Percentiles rank a stretch among this genome's conserved stretches.
These are phyloP conservation scores for Xylota sylvarum DNA, from an alignment of 2,888 invertebrate genomes.

Conservation along the genomic window DNA sequence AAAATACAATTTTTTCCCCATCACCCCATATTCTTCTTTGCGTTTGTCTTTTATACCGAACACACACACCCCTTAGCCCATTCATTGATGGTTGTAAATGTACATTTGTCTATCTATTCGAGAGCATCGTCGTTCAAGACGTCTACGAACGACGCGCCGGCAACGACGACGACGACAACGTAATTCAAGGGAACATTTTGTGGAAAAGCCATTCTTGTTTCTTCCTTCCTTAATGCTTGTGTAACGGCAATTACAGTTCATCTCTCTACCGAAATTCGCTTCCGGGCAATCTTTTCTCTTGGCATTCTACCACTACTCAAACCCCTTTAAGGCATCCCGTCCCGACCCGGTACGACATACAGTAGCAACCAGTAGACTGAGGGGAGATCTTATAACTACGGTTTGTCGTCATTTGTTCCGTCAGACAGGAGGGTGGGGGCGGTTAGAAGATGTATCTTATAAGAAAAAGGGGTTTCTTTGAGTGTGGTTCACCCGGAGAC, in stretches of 20 bases:
- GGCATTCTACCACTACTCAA: conserved; percentile 52
- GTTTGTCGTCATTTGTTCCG: conserved; percentile 26
- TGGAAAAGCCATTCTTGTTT: conserved; percentile 75
- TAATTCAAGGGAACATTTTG: conserved; percentile 73
- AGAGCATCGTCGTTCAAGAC: conserved; percentile 50
- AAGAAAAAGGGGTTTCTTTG: conserved; percentile 43
- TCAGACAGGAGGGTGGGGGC: background rate
- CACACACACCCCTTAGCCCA: background rate
- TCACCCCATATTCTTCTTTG: conserved; percentile 1
- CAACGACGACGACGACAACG: conserved; percentile 51
- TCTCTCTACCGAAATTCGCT: conserved; percentile 73
- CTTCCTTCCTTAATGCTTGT: conserved; percentile 76
- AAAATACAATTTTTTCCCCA: conserved; percentile 43
- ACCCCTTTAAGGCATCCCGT: conserved; percentile 12
- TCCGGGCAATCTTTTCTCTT: conserved; percentile 77
- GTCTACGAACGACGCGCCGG: conserved; percentile 26
- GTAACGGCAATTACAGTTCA: conserved; percentile 77
- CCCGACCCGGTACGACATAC: background rate
- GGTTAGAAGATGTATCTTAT: conserved; percentile 8
- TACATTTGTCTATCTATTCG: conserved; percentile 50
- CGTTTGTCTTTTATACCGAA: background rate
- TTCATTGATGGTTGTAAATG: conserved; percentile 53
- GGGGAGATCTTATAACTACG: conserved; percentile 27
- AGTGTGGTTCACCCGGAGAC: conserved; percentile 51
- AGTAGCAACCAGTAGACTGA: conserved; percentile 46